phyloP scores from a whole-genome alignment of 2,113 vertebrate genomes.

The Verasper variegatus region DNA sequence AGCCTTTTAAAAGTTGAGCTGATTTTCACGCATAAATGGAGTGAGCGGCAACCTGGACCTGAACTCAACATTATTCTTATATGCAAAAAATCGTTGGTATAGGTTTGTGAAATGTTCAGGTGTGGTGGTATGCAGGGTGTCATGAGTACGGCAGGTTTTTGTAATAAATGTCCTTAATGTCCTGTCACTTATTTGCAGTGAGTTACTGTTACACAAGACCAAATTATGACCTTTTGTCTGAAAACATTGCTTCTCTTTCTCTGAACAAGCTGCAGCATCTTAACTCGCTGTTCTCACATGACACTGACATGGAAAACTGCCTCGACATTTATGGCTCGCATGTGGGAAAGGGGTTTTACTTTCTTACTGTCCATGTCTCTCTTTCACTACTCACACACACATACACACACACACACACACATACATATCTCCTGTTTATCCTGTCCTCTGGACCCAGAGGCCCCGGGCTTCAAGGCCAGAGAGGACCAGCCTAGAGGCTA shows the following conservation, averaged over 20 bases:
- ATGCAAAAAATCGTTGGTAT: not conserved
- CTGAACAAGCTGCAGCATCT: conserved; percentile 30
- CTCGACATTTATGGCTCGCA: conserved; percentile 54
- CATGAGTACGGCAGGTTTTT: not conserved
- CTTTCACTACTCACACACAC: conserved; percentile 31
- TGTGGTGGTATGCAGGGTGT: not conserved
- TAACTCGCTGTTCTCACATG: conserved; percentile 40
- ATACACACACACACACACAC: conserved; percentile 27
- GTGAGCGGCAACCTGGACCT: not conserved
- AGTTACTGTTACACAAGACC: conserved; percentile 3
- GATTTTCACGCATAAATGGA: not conserved
- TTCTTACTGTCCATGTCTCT: conserved; percentile 28
- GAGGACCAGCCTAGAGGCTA: conserved; percentile 69
- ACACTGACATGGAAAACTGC: conserved; percentile 45
- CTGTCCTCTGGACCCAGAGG: conserved; percentile 69
- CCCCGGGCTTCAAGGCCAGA: conserved; percentile 77
- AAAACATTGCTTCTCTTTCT: not conserved
- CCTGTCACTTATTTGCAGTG: not conserved
- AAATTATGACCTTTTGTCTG: not conserved
- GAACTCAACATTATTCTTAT: not conserved
- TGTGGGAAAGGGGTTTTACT: conserved; percentile 44
- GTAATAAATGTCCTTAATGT: not conserved
- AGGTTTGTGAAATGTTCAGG: not conserved
- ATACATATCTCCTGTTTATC: conserved; percentile 65
- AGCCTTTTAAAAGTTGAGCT: not conserved